phyloP scores from a whole-genome alignment of 2,888 invertebrate genomes.

The Pachliopta kotzebuea region DNA sequence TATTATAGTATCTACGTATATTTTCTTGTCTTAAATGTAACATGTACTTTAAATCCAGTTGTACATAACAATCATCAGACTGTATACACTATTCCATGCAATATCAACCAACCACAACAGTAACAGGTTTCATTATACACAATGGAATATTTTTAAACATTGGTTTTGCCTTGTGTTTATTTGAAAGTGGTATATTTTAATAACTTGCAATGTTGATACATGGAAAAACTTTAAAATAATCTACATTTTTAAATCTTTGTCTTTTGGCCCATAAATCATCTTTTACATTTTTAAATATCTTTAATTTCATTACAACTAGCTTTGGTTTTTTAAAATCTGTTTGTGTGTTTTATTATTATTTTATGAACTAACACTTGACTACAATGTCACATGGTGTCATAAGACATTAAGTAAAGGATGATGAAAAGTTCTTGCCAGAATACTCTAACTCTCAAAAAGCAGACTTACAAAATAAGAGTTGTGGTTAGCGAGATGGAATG shows the following conservation, averaged over 20 bases:
- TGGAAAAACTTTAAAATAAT: constrained; percentile 1
- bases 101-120: constrained; percentile 9
- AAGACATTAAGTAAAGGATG: too few relatives aligned
- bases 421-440: too few relatives aligned
- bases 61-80: neutral
- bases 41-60: neutral
- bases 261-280: too few relatives aligned
- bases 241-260: neutral
- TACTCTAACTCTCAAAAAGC: too few relatives aligned
- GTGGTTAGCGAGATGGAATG: too few relatives aligned
- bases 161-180: constrained; percentile 12
- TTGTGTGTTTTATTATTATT: too few relatives aligned
- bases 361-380: too few relatives aligned
- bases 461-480: too few relatives aligned
- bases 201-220: neutral
- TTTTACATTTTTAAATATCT: too few relatives aligned
- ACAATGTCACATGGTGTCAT: too few relatives aligned
- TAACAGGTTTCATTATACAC: constrained; percentile 16
- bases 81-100: neutral
- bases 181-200: constrained; percentile 3
- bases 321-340: too few relatives aligned
- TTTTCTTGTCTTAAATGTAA: constrained; percentile 2
- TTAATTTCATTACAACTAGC: too few relatives aligned
- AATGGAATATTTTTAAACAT: constrained; percentile 21
- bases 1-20: neutral